Base-by-base conservation (phyloP, 2,888 invertebrate species). In the Dicranocentrus wangi region DNA sequence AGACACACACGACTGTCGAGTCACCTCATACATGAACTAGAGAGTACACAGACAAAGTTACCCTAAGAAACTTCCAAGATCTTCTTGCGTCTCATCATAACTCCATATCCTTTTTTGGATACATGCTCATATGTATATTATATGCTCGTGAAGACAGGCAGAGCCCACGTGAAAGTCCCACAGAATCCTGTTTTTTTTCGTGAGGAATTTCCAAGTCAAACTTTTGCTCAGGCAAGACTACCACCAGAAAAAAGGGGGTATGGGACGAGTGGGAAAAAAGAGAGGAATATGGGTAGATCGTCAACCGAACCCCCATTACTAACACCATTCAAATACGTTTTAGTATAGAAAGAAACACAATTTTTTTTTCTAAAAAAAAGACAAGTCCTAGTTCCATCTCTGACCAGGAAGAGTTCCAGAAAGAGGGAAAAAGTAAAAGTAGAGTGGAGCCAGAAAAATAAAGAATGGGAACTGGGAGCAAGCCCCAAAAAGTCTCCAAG, bases 341-440 rank as follows among this genome's bases (percentile, higher is more conserved):
- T 2, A 28, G n/a, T n/a, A n/a, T n/a, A n/a, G n/a, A n/a, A 7
- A 19, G n/a, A 28, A 15, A 28, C 28, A 68, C 10, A 53, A 51
- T 13, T 53, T 68, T 66, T 27, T 25, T n/a, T 5, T 5, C n/a
- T 7, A 27, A 66, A 66, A 47, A 25, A 51, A 51, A 32, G 13
- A 43, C 15, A 51, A 68, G 17, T 51, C 13, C n/a, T 28, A 21
- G 55, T 42, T 27, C 17, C 8, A 61, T 39, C 23, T 60, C 61
- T 63, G 63, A 63, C 77, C 69, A 63, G 63, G 69, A 77, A 63
- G 39, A 77, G 42, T 63, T 21, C 39, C 21, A 69, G 25, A 61
- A 55, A 55, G 43, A 39, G 39, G 15, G 19, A 60, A 60, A 60
- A 55, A 75, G 47, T 47, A 32, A 55, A 55, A 75, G 47, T 42